phyloP scores from a whole-genome alignment of 2,113 vertebrate species.

The Seriola rivoliana region DNA sequence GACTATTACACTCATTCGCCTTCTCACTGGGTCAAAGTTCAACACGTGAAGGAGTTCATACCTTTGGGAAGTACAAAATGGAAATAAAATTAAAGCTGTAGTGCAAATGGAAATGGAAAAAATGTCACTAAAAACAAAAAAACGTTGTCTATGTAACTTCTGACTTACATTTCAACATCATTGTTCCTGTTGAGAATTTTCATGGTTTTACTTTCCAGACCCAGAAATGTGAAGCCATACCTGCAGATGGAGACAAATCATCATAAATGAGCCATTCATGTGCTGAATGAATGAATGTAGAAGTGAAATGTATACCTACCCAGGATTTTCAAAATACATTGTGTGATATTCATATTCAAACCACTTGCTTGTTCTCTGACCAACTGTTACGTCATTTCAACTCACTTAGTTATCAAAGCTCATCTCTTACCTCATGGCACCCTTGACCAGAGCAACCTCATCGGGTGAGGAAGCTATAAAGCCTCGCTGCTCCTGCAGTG shows the following conservation, averaged over 20 bases:
- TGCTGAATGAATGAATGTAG: background rate
- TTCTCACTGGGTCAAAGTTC: conserved; percentile 94
- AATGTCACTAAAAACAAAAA: background rate
- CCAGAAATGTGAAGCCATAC: conserved; percentile 97
- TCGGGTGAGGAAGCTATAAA: conserved; percentile 97
- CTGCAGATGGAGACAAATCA: conserved; percentile 86
- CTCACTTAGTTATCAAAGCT: background rate
- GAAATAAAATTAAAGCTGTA: background rate
- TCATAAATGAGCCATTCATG: conserved; percentile 34
- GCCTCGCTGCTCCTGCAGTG: conserved; percentile 66
- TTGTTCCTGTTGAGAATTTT: conserved; percentile 92
- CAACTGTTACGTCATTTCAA: background rate
- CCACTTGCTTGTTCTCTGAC: background rate
- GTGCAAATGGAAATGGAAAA: background rate
- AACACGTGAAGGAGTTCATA: conserved; percentile 95
- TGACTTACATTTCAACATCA: conserved; percentile 92
- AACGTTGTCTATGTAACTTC: background rate
- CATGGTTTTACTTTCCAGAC: conserved; percentile 90
- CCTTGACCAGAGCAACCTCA: conserved; percentile 95
- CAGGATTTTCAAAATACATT: background rate
- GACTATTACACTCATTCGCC: conserved; percentile 98
- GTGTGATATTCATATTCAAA: background rate
- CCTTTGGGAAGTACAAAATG: conserved; percentile 71
- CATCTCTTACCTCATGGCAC: conserved; percentile 91
- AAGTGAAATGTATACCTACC: background rate